Percentiles rank a stretch among this genome's conserved stretches.
These are phyloP conservation scores for Cataglyphis albicans DNA, from an alignment of 2,888 invertebrate genomes.

Conservation along the genomic window DNA sequence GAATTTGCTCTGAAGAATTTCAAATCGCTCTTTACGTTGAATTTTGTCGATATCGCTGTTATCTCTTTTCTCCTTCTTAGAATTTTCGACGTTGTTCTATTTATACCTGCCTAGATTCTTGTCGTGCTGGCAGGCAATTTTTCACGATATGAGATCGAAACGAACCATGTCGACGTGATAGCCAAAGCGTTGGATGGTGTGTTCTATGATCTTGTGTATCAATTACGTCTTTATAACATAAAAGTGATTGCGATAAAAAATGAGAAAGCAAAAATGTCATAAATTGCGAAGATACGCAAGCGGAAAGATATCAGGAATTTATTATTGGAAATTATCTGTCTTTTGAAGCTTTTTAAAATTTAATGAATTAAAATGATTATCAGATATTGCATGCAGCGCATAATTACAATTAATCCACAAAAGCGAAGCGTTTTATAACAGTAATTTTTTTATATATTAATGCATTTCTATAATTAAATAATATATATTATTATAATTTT, in stretches of 20 bases:
- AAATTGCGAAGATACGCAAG: neutral
- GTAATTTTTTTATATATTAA: slow-evolving; percentile 10
- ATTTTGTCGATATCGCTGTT: neutral
- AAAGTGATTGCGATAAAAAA: neutral
- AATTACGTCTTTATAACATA: neutral
- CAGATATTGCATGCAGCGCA: neutral
- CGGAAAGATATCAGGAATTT: neutral
- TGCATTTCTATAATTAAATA: slow-evolving; percentile 15
- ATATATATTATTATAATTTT: slow-evolving; percentile 13
- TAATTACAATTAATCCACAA: slow-evolving; percentile 24
- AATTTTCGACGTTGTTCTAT: slow-evolving; percentile 1
- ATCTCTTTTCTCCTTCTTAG: neutral
- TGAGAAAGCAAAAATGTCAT: neutral
- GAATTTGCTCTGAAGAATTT: slow-evolving; percentile 4
- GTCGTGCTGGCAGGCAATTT: slow-evolving; percentile 32
- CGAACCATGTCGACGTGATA: neutral
- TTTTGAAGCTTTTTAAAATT: neutral
- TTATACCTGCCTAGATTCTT: neutral
- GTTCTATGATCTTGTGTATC: neutral
- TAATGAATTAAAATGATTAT: neutral
- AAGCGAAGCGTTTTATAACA: neutral
- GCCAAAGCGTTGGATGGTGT: neutral
- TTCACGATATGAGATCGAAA: slow-evolving; percentile 25
- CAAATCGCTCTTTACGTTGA: neutral
- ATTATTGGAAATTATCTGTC: neutral